Conservation (phyloP, 2,797 vertebrate species). For the Triplophysa yarkandensis region DNA sequence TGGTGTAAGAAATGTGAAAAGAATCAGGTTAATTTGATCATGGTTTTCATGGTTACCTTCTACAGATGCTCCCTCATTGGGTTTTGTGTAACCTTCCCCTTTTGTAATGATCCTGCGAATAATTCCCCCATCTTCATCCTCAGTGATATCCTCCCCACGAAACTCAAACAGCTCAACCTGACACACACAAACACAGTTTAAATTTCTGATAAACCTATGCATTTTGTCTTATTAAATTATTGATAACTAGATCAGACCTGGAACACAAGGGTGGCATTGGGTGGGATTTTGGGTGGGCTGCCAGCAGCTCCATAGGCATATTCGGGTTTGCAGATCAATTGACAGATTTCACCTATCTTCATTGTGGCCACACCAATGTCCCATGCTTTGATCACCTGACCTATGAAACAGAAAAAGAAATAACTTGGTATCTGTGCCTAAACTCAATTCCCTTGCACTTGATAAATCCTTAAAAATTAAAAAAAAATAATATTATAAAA, state of each 20-base stretch:
- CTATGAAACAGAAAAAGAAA: slow-evolving; percentile 65
- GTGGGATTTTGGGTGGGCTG: slow-evolving; percentile 95
- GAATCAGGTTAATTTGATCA: no score
- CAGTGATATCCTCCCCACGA: slow-evolving; percentile 89
- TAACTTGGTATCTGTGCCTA: background rate
- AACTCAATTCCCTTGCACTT: background rate
- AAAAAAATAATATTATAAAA: background rate
- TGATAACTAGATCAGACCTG: slow-evolving; percentile 77
- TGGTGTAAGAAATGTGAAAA: background rate
- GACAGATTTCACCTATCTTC: slow-evolving; percentile 90
- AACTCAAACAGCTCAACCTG: slow-evolving; percentile 96
- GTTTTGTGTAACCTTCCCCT: slow-evolving; percentile 90
- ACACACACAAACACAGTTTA: background rate
- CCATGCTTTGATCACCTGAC: slow-evolving; percentile 98
- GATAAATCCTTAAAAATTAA: no score
- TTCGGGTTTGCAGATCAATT: slow-evolving; percentile 90
- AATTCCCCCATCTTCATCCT: slow-evolving; percentile 92
- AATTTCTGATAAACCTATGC: background rate
- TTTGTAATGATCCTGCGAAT: slow-evolving; percentile 87
- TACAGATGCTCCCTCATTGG: slow-evolving; percentile 90
- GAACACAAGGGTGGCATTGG: slow-evolving; percentile 88
- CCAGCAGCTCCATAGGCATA: slow-evolving; percentile 93
- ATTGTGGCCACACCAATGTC: slow-evolving; percentile 93
- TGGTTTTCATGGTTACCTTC: slow-evolving; percentile 82
- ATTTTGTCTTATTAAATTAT: background rate